Evolutionary conservation across 2,888 invertebrate species (phyloP).

Genomic region (Adelphocoris suturalis): DNA sequence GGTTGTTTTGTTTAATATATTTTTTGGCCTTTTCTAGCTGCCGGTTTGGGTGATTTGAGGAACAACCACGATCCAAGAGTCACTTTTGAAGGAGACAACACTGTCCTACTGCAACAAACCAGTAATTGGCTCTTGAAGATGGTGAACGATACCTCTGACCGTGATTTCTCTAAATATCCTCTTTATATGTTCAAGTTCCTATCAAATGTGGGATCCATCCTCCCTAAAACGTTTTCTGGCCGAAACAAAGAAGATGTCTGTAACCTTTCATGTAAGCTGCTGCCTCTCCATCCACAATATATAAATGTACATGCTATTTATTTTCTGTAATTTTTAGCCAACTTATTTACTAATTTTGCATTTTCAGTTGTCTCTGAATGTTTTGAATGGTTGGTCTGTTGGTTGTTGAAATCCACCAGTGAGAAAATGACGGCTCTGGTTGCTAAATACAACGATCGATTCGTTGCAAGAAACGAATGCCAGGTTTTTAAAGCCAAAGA

Average conservation of each 20-base stretch:
- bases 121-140: conserved; percentile 87
- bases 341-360: no score
- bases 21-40: conserved; percentile 30
- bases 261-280: conserved; percentile 71
- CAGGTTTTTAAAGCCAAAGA: conserved; percentile 90
- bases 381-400: conserved; percentile 89
- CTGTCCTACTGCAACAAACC: conserved; percentile 92
- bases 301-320: neutral
- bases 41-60: conserved; percentile 84
- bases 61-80: conserved; percentile 93
- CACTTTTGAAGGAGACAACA: conserved; percentile 97
- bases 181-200: conserved; percentile 69
- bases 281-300: neutral
- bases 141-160: conserved; percentile 55
- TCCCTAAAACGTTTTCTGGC: conserved; percentile 23
- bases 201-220: conserved; percentile 26
- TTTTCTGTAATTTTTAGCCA: neutral
- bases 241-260: conserved; percentile 51
- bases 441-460: conserved; percentile 83
- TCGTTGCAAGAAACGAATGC: conserved; percentile 88
- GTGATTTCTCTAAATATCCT: conserved; percentile 70
- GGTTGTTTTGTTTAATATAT: no score
- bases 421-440: conserved; percentile 82
- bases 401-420: conserved; percentile 86
- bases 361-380: conserved; percentile 19